A percentile compares a stretch with the other conserved stretches of the same genome.
phyloP scores from a whole-genome alignment of 2,797 vertebrate genomes.

The Enteromius anoplus region DNA sequence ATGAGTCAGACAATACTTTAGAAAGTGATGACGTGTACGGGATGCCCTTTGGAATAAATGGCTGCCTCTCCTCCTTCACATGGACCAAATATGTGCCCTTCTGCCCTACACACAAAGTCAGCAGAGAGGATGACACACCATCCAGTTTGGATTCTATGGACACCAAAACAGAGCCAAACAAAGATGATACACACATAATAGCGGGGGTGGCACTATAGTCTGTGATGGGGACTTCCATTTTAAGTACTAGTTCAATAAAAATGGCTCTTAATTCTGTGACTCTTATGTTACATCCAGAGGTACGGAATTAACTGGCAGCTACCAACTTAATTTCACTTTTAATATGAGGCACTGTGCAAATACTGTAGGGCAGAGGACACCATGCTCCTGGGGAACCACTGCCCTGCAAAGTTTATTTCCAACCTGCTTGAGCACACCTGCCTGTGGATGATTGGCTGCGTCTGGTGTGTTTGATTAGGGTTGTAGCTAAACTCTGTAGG shows the following conservation, averaged over 20 bases:
- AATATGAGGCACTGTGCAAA: not conserved
- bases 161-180: constrained; percentile 60
- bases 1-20: constrained; percentile 67
- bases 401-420: too few species aligned
- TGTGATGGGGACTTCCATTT: constrained; percentile 1
- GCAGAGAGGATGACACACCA: constrained; percentile 38
- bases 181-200: constrained; percentile 66
- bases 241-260: constrained; percentile 1
- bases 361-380: too few species aligned
- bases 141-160: constrained; percentile 59
- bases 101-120: constrained; percentile 76
- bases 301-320: not conserved
- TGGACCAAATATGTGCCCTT: constrained; percentile 83
- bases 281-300: not conserved
- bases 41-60: constrained; percentile 87
- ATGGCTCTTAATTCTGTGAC: not conserved
- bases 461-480: too few species aligned
- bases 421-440: too few species aligned
- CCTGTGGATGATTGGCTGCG: too few species aligned
- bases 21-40: constrained; percentile 81
- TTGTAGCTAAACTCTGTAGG: too few species aligned
- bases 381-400: too few species aligned
- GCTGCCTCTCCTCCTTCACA: constrained; percentile 71
- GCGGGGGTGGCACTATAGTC: constrained; percentile 66
- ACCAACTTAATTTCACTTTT: not conserved